Percentiles rank a stretch among this genome's conserved stretches.
Conservation (phyloP, 2,113 vertebrate species). For the Ceuthmochares aereus region DNA sequence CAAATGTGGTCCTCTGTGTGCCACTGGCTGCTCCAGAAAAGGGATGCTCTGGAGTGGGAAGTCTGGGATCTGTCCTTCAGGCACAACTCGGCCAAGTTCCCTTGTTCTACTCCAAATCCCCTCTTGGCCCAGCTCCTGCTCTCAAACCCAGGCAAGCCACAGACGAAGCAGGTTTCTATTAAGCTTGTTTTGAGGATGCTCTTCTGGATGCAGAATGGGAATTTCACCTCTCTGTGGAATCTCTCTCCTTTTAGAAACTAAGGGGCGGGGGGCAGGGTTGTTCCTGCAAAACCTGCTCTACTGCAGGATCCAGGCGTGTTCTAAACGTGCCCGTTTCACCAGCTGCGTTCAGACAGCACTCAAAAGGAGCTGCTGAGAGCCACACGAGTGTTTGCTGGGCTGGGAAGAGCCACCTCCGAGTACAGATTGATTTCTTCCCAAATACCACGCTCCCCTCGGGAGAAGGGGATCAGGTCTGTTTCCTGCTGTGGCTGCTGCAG, state of each 20-base stretch:
- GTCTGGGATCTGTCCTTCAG: neutral
- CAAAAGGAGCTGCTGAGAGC: neutral
- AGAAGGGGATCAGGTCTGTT: neutral
- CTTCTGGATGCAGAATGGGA: neutral
- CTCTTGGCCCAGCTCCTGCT: neutral
- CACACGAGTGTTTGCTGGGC: fast-evolving
- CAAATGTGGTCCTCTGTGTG: fast-evolving
- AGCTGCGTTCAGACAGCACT: neutral
- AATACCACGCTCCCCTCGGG: fast-evolving
- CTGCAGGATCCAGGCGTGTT: neutral
- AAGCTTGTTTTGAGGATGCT: neutral
- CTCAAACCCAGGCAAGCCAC: neutral
- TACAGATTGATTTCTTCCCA: neutral
- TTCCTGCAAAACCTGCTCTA: neutral
- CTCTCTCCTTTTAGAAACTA: neutral
- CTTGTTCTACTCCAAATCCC: neutral
- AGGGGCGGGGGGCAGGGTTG: neutral
- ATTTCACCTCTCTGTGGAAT: neutral
- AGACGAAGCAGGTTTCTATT: neutral
- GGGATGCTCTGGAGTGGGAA: neutral
- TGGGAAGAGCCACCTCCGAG: neutral
- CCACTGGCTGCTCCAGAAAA: neutral
- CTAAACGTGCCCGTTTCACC: neutral
- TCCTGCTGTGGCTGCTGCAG: neutral
- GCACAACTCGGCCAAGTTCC: neutral